Conservation (phyloP, 2,797 vertebrate species). For the Xerus rutilus region DNA sequence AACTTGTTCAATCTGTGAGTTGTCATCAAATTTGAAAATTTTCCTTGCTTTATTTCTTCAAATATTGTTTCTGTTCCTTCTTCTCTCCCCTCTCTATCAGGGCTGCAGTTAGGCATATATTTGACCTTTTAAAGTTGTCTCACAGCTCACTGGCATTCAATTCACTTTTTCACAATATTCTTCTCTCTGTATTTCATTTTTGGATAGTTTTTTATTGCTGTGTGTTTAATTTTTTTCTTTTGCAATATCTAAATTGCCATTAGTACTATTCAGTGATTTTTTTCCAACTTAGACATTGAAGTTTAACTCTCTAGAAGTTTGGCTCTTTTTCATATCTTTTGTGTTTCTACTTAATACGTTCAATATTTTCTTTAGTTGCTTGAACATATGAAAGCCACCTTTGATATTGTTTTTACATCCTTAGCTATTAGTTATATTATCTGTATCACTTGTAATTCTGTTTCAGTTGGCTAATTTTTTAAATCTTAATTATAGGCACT, state of each 20-base stretch:
- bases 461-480: slow-evolving; percentile 14
- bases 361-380: not conserved
- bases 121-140: not conserved
- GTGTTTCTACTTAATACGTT: slow-evolving; percentile 31
- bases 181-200: slow-evolving; percentile 40
- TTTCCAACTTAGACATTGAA: not conserved
- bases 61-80: slow-evolving; percentile 20
- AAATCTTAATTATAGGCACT: not conserved
- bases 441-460: not conserved
- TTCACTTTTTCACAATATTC: not conserved
- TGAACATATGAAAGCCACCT: not conserved
- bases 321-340: slow-evolving; percentile 8
- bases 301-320: slow-evolving; percentile 29
- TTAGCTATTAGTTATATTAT: slow-evolving; percentile 23
- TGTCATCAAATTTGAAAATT: slow-evolving; percentile 39
- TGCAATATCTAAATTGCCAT: slow-evolving; percentile 10
- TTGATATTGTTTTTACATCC: not conserved
- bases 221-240: slow-evolving; percentile 40
- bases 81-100: not conserved
- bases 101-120: not conserved
- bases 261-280: not conserved
- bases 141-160: not conserved
- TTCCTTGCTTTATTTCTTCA: slow-evolving; percentile 44
- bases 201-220: slow-evolving; percentile 4
- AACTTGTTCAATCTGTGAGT: slow-evolving; percentile 38